Evolutionary conservation across 35 echinoderm and acorn worm genomes (phyloP).

Genomic region (Lytechinus variegatus): DNA sequence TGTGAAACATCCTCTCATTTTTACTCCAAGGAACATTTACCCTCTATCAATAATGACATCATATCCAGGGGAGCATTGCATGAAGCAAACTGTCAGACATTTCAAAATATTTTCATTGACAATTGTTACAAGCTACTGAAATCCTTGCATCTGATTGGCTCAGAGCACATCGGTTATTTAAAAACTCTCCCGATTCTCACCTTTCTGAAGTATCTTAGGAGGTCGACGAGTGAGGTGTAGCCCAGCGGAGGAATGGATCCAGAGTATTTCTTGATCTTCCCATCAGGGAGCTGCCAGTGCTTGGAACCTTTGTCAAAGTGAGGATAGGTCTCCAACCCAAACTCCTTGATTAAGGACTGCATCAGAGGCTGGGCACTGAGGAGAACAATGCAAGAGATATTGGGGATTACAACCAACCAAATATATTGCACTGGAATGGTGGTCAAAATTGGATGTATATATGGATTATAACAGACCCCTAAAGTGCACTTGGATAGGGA

Average conservation of each 20-base stretch:
- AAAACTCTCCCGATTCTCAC: slow-evolving; percentile 17
- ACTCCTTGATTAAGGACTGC: slow-evolving; percentile 72
- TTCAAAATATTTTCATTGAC: no score
- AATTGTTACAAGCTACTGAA: no score
- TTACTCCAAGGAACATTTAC: no score
- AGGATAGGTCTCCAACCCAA: slow-evolving; percentile 73
- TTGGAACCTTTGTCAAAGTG: slow-evolving; percentile 72
- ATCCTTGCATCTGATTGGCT: no score
- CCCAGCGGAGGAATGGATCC: slow-evolving; percentile 84
- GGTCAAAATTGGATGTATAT: no score
- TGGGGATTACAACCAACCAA: background rate
- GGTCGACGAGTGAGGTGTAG: slow-evolving; percentile 73
- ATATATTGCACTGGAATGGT: background rate
- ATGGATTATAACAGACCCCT: no score
- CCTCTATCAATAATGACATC: no score
- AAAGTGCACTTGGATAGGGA: no score
- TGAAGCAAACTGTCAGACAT: no score
- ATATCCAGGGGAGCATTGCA: no score
- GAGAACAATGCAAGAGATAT: background rate
- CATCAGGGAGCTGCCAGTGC: slow-evolving; percentile 72
- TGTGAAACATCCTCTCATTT: no score
- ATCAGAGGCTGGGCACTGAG: slow-evolving; percentile 79
- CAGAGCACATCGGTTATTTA: no score
- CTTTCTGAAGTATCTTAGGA: slow-evolving; percentile 90
- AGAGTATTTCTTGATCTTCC: slow-evolving; percentile 76